Percentiles rank a stretch among this genome's conserved stretches.
Evolutionary conservation across 2,888 invertebrate species (phyloP).

Genomic region (Drosophila diplacantha): DNA sequence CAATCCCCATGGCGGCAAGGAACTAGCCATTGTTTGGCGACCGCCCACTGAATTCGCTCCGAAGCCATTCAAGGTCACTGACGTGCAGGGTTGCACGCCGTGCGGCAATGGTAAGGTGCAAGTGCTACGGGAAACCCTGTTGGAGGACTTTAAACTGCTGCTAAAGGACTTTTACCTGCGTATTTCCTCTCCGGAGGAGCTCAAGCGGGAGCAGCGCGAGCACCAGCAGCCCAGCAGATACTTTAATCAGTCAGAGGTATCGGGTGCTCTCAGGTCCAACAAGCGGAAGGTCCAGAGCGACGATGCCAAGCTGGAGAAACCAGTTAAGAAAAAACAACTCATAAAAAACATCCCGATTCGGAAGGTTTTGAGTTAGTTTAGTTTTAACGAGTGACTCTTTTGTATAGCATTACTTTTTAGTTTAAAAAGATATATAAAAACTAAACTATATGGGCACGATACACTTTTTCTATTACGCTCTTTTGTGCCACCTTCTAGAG

Average conservation of each 20-base stretch:
- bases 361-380: constrained; percentile 36
- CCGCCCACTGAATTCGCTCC: constrained; percentile 81
- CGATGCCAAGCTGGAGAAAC: not conserved
- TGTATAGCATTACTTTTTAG: constrained; percentile 9
- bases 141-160: constrained; percentile 76
- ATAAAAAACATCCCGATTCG: constrained; percentile 37
- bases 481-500: too few relatives aligned
- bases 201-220: constrained; percentile 50
- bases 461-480: not conserved
- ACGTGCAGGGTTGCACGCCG: constrained; percentile 68
- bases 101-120: constrained; percentile 60
- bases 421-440: not conserved
- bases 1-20: constrained; percentile 90
- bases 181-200: constrained; percentile 61
- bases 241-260: constrained; percentile 33
- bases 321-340: constrained; percentile 23
- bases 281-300: constrained; percentile 22
- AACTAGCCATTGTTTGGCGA: constrained; percentile 91
- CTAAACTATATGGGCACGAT: too few relatives aligned
- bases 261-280: too few relatives aligned
- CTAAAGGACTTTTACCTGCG: constrained; percentile 74
- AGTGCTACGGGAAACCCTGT: constrained; percentile 66
- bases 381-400: not conserved
- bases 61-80: constrained; percentile 85
- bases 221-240: constrained; percentile 48